Evolutionary conservation across 2,888 invertebrate genomes (phyloP).

Genomic region (Lysandra bellargus): DNA sequence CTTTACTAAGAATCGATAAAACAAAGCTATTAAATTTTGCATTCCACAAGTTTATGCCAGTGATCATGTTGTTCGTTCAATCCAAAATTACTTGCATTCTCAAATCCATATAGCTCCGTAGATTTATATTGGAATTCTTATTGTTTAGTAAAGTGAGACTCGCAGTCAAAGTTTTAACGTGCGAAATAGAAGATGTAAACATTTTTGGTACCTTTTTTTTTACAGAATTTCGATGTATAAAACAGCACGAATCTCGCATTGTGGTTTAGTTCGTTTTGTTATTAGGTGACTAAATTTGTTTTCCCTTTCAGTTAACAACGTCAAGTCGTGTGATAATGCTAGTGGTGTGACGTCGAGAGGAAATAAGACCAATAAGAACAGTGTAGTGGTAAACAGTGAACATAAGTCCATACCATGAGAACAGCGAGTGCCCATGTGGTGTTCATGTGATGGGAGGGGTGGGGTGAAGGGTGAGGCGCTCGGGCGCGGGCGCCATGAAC

Average conservation of each 20-base stretch:
- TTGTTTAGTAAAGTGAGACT: neutral
- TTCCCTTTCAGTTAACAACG: slow-evolving; percentile 37
- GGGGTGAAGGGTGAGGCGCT: slow-evolving; percentile 78
- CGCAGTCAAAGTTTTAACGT: neutral
- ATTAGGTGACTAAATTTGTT: neutral
- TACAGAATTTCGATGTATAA: neutral
- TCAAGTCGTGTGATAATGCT: slow-evolving; percentile 38
- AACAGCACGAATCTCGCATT: neutral
- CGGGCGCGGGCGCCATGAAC: slow-evolving; percentile 82
- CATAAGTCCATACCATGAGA: slow-evolving; percentile 45
- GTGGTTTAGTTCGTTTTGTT: neutral
- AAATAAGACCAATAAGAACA: slow-evolving; percentile 34
- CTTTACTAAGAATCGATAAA: slow-evolving; percentile 45
- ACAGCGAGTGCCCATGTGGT: slow-evolving; percentile 58
- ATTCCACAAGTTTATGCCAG: slow-evolving; percentile 72
- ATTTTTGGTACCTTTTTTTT: neutral
- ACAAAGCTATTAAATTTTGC: slow-evolving; percentile 75
- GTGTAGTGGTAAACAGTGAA: slow-evolving; percentile 36
- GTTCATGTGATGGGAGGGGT: slow-evolving; percentile 75
- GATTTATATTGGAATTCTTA: neutral
- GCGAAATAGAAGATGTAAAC: neutral
- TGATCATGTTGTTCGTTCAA: slow-evolving; percentile 55
- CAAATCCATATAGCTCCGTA: neutral
- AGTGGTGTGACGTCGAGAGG: slow-evolving; percentile 37
- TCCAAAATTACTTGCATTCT: slow-evolving; percentile 38